Base-by-base conservation (phyloP, 1,140 invertebrate species). In the Aphelinus certus region DNA sequence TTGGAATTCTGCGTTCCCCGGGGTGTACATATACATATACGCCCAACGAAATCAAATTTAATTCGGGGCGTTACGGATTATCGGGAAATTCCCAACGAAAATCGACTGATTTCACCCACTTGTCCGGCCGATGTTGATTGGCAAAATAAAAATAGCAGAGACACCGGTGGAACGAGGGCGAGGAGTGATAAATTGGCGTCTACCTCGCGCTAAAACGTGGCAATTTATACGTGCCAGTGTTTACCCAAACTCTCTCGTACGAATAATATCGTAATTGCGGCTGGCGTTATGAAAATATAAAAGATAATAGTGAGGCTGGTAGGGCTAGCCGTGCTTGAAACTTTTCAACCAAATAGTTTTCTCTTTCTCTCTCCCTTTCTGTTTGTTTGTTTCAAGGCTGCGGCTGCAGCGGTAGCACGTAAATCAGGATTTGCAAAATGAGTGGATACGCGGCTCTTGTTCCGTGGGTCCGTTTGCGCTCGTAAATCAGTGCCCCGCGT, bases 361-460 rank as follows among this genome's bases (percentile, higher is more conserved):
- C 43, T 45, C 45, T 46, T 47, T 3, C 2, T 3, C 48, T 64
- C 7, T 55, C 9, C 1, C 3, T 48, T 48, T 63, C 7, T 48
- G 9, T 10, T 66, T 66, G 53, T 65, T 9, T 45, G 66, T 58
- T 51, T 46, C 42, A 71, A 71, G 45, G 63, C 71, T 43, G 61
- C 6, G 3, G 63, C 43, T 60, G 64, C 43, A 67, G 26, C 26
- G 26, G 65, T 62, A 42, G 55, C 42, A 49, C 72, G 72, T 74
- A 74, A 74, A 74, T 74, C 73, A 74, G 66, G 60, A 74, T 74
- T 74, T 74, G 66, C 66, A 63, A 74, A 74, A 74, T 74, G 65
- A 63, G 58, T 74, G 73, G 60, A 74, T 66, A 63, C 46, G 46
- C 42, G 10, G 48, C 64, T 67, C 53, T 63, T 71, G 69, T 71